A percentile compares a stretch with the other conserved stretches of the same genome.
Evolutionary conservation across 2,113 vertebrate genomes (phyloP).

Genomic region (Oryzias curvinotus): DNA sequence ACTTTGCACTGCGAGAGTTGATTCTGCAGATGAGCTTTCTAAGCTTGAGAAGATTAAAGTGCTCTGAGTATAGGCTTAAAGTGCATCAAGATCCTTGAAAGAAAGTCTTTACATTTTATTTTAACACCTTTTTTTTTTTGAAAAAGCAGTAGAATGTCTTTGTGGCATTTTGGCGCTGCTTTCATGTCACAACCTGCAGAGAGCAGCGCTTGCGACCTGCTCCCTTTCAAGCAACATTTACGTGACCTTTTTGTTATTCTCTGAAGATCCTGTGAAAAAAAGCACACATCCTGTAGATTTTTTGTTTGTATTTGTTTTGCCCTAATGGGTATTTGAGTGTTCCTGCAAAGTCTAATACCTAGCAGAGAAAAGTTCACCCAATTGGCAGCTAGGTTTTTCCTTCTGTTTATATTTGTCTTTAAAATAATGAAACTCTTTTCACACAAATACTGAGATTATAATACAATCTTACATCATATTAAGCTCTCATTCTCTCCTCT

Average conservation of each 20-base stretch:
- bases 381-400: constrained; percentile 1
- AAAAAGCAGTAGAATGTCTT: neutral
- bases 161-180: neutral
- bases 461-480: constrained; percentile 7
- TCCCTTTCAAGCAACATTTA: neutral
- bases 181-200: neutral
- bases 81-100: neutral
- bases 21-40: constrained; percentile 50
- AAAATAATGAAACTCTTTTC: constrained; percentile 19
- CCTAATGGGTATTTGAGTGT: constrained; percentile 20
- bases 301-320: constrained; percentile 33
- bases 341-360: constrained; percentile 25
- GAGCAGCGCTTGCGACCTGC: neutral
- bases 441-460: constrained; percentile 39
- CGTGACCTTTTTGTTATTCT: constrained; percentile 26
- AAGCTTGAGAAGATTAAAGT: constrained; percentile 48
- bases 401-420: constrained; percentile 6
- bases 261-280: constrained; percentile 35
- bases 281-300: constrained; percentile 7
- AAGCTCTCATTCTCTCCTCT: neutral
- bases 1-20: constrained; percentile 45
- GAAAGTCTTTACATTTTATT: neutral
- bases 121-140: neutral
- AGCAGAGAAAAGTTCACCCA: constrained; percentile 26
- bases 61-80: constrained; percentile 11